Evolutionary conservation across 2,888 invertebrate species (phyloP).

Genomic region (Athripsodes cinereus): DNA sequence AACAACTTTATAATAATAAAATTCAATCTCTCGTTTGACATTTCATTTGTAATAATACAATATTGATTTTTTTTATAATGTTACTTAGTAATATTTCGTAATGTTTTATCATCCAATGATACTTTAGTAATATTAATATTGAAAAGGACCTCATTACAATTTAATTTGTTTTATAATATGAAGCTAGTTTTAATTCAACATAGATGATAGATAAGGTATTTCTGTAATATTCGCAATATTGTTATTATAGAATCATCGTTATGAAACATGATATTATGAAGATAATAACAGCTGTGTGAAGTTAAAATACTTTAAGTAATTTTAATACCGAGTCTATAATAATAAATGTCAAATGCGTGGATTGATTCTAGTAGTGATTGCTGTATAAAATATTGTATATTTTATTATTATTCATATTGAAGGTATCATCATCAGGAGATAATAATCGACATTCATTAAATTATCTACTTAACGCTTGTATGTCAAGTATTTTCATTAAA

Average conservation of each 20-base stretch:
- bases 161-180: neutral
- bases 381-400: no score
- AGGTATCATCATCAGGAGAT: no score
- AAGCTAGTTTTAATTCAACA: no score
- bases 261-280: neutral
- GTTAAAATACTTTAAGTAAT: neutral
- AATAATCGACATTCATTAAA: no score
- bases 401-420: no score
- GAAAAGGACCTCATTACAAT: neutral
- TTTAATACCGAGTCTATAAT: neutral
- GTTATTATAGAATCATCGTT: neutral
- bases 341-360: slow-evolving; percentile 1
- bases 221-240: no score
- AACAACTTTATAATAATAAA: neutral
- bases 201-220: neutral
- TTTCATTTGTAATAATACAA: neutral
- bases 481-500: no score
- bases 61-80: no score
- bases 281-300: neutral
- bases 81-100: neutral
- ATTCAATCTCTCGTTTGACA: neutral
- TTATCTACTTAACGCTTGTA: no score
- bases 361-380: neutral
- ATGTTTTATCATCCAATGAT: neutral
- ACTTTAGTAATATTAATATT: no score